Conservation (phyloP, 2,888 invertebrate species). For the Aethes cnicana region DNA sequence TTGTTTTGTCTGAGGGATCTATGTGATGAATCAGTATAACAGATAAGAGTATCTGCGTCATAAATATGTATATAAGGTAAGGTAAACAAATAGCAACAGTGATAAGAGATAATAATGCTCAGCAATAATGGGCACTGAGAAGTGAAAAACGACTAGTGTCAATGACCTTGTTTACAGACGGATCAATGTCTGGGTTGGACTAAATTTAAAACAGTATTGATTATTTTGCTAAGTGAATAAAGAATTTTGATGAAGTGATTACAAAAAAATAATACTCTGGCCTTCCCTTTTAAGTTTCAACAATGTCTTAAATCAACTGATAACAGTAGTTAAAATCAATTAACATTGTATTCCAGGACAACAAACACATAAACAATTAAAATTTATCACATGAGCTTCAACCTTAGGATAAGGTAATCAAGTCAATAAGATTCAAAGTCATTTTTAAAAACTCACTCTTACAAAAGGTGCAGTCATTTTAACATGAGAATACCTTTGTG, state of each 20-base stretch:
- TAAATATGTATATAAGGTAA: constrained; percentile 4
- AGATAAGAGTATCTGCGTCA: constrained; percentile 3
- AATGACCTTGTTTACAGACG: constrained; percentile 12
- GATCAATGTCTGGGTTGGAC: not conserved
- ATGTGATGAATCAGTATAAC: constrained; percentile 15
- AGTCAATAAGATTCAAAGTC: not conserved
- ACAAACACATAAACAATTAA: constrained; percentile 48
- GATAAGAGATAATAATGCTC: constrained; percentile 3
- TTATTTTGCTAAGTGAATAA: not conserved
- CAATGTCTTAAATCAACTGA: not conserved
- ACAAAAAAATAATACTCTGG: no score
- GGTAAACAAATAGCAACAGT: not conserved
- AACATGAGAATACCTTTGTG: constrained; percentile 4
- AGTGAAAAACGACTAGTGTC: constrained; percentile 10
- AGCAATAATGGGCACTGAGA: not conserved
- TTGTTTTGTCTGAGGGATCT: constrained; percentile 9
- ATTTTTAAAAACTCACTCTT: constrained; percentile 30
- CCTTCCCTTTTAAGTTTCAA: not conserved
- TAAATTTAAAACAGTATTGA: not conserved
- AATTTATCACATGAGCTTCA: constrained; percentile 22
- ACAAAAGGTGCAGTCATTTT: constrained; percentile 38
- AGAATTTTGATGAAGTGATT: no score
- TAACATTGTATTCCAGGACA: not conserved
- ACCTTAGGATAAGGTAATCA: not conserved
- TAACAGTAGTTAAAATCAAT: not conserved